Base-by-base conservation (phyloP, 2,797 vertebrate species). In the Brotogeris chrysoptera region DNA sequence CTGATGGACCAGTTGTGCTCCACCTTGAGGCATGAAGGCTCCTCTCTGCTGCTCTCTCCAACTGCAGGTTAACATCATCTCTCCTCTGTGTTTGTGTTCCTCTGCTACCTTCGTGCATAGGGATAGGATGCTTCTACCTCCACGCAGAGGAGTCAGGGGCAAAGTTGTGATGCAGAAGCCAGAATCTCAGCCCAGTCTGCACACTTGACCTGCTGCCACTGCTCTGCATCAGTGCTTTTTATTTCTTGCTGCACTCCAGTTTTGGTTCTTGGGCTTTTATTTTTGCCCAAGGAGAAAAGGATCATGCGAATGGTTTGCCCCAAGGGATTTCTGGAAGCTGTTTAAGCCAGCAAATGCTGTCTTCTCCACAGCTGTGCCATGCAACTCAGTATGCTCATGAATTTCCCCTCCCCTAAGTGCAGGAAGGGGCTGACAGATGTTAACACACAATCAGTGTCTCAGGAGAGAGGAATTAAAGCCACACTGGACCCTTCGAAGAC, bases 341-440 rank as follows among this genome's bases (percentile, higher is more conserved):
- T 95, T 96, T 95, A 96, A 97, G 95, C 65, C 86, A 24, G 81
- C 60, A 65, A 89, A 93, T 50, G 94, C 92, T 3, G 50, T 46
- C 52, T 84, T 55, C 61, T 91, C 95, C 95, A 94, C 97, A 97
- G 97, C 97, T 97, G 97, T 96, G 93, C 89, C 82, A 57, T 86
- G 93, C 60, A 11, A 78, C 92, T 94, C 92, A 38, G 88, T 72
- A 70, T 60, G 90, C 94, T 92, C 96, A 85, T 95, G 96, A 96
- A 90, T 95, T 95, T 92, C 82, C 24, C 19, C 59, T 95, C 41
- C 88, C 91, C 64, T 79, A 80, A 88, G 82, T 72, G 95, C n/a
- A 88, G 88, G 80, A 94, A 73, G 74, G 79, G 94, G 74, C 96
- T 96, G 96, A 97, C 97, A 98, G 97, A 97, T 97, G 97, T 97